A percentile compares a stretch with the other conserved stretches of the same genome.
Evolutionary conservation across 1,140 invertebrate species (phyloP).

Genomic region (Archivesica marissinica): DNA sequence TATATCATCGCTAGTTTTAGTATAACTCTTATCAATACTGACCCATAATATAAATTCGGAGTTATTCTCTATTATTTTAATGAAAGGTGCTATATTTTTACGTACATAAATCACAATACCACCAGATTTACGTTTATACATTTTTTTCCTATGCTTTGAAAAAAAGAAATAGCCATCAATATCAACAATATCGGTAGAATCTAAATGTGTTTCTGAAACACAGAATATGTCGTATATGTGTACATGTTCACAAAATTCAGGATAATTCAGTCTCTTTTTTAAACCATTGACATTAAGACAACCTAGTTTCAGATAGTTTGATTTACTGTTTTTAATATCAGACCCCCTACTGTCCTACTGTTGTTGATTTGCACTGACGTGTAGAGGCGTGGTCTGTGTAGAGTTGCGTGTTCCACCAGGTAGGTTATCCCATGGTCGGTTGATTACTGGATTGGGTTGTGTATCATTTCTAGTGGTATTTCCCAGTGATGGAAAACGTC

Average conservation of each 20-base stretch:
- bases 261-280: slow-evolving; percentile 22
- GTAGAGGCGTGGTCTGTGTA: too few relatives aligned
- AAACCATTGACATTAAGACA: slow-evolving; percentile 30
- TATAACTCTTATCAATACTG: not conserved
- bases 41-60: slow-evolving; percentile 1
- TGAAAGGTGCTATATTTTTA: not conserved
- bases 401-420: not conserved
- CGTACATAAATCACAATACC: slow-evolving; percentile 34
- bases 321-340: not conserved
- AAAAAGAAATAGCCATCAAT: slow-evolving; percentile 6
- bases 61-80: not conserved
- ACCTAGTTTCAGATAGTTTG: slow-evolving; percentile 5
- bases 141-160: slow-evolving; percentile 25
- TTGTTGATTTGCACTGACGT: not conserved
- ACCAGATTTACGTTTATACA: slow-evolving; percentile 19
- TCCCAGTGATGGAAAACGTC: too few relatives aligned
- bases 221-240: slow-evolving; percentile 29
- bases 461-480: not conserved
- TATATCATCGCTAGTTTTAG: not conserved
- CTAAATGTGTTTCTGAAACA: slow-evolving; percentile 33
- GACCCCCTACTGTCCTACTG: slow-evolving; percentile 6
- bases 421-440: not conserved
- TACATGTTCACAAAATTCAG: slow-evolving; percentile 6
- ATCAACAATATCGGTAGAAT: slow-evolving; percentile 19
- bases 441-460: not conserved